Evolutionary conservation across 2,797 vertebrate species (phyloP), one percentile per base, ranked within the genome.

Genomic region (Meda fulgida): DNA sequence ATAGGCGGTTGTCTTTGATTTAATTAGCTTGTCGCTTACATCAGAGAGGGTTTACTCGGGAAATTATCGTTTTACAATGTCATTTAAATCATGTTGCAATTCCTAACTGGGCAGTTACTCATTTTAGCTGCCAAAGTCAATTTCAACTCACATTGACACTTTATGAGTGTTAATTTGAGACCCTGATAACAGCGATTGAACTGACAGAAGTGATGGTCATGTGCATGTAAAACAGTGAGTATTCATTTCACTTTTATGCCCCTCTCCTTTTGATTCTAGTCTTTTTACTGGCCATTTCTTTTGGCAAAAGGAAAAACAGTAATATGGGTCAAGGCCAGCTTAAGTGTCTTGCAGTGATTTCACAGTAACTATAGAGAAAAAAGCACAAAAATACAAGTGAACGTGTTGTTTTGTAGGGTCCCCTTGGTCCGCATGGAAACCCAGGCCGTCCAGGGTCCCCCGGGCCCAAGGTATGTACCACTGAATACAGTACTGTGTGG

Each of bases 341-440:
- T 73, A 76, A 81, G 53, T 51, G 38, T 71, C 84, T 51, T 60
- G 58, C 26, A 69, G 80, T 43, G 80, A 87, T 43, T 83, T 81
- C 60, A 81, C 31, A 84, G 72, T 78, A 84, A 85, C 83, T 80
- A 58, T 51, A 13, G 40, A 77, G 14, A 53, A 76, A 72, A 82
- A 18, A 21, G 48, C 38, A 43, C 55, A 87, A 43, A 77, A 80
- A 80, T 70, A 84, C 89, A 86, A 87, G 75, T 79, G 84, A 84
- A 63, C 46, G 75, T 94, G 53, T 84, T 92, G 77, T 91, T 87
- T 94, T 94, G 85, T 80, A 99, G 98, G 98, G 98, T 95, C 95
- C 95, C 48, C 94, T 94, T 16, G 98, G 98, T 87, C 96, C 98
- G 67, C 96, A 98, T n/a, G 98, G 98, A 93, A 98, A 96, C 85